These are phyloP conservation scores for Pogoniulus pusillus DNA, from an alignment of 2,797 vertebrate species.

Conservation along the genomic window DNA sequence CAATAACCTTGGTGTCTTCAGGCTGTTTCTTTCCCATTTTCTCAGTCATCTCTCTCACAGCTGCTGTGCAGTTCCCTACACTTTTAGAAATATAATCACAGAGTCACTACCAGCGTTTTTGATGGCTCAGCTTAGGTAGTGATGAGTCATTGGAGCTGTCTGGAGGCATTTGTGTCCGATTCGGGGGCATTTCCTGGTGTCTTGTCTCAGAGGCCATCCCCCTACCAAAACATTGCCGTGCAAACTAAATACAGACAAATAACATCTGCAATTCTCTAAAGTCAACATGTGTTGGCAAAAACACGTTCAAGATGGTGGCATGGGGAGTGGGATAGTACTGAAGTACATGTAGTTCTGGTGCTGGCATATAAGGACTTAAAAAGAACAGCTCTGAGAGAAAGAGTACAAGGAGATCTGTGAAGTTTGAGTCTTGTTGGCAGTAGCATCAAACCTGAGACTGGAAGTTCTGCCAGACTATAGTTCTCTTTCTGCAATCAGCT, in stretches of 20 bases:
- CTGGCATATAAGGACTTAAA: not conserved
- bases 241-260: not conserved
- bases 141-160: accelerated
- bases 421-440: not conserved
- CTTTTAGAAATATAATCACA: not conserved
- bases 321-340: accelerated
- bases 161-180: not conserved
- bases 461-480: not conserved
- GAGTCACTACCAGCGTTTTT: accelerated
- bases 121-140: not conserved
- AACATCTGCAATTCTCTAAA: not conserved
- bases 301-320: not conserved
- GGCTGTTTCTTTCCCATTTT: not conserved
- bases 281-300: not conserved
- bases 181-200: accelerated
- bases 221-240: not conserved
- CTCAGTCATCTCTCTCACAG: not conserved
- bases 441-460: not conserved
- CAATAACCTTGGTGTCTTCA: not conserved
- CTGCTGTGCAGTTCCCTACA: not conserved
- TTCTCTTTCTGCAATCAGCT: not conserved
- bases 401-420: not conserved
- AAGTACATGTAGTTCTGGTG: not conserved
- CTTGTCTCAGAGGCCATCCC: not conserved
- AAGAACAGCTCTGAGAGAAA: not conserved